Evolutionary conservation across 2,888 invertebrate genomes (phyloP).

Genomic region (Drosophila merina): DNA sequence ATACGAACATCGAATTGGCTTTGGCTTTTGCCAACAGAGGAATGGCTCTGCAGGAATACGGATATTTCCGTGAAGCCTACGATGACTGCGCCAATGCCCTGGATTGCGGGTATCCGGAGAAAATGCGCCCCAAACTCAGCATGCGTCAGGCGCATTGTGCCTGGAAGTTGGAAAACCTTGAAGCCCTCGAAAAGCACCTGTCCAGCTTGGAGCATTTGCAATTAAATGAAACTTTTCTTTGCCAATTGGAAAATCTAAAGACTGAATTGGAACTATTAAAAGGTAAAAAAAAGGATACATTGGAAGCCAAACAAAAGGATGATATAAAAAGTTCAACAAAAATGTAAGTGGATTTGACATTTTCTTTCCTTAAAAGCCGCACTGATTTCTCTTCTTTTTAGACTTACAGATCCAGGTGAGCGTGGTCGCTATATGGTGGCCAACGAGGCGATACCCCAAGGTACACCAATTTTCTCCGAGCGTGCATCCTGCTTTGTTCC

Average conservation of each 20-base stretch:
- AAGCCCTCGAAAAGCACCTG: constrained; percentile 51
- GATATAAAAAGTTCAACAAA: background rate
- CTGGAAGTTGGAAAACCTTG: constrained; percentile 49
- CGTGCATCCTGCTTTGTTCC: constrained; percentile 91
- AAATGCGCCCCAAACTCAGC: constrained; percentile 67
- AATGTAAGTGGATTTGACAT: constrained; percentile 33
- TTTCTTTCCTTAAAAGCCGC: too few relatives aligned
- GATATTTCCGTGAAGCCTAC: constrained; percentile 78
- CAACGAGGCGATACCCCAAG: constrained; percentile 86
- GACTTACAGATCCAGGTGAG: constrained; percentile 10
- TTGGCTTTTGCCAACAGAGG: constrained; percentile 82
- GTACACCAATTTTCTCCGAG: constrained; percentile 91
- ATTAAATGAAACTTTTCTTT: constrained; percentile 53
- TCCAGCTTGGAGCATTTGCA: constrained; percentile 31
- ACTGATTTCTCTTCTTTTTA: constrained; percentile 11
- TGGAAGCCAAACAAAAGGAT: too few relatives aligned
- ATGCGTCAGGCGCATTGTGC: constrained; percentile 75
- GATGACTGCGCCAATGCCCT: constrained; percentile 80
- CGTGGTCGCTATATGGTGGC: constrained; percentile 84
- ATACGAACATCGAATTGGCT: constrained; percentile 57
- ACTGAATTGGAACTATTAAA: constrained; percentile 16
- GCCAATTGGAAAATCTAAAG: constrained; percentile 53
- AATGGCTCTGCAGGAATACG: constrained; percentile 77
- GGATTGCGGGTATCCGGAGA: constrained; percentile 67
- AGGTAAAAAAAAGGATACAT: background rate